Base-by-base conservation (phyloP, 2,888 invertebrate genomes). In the Morpho helenor region DNA sequence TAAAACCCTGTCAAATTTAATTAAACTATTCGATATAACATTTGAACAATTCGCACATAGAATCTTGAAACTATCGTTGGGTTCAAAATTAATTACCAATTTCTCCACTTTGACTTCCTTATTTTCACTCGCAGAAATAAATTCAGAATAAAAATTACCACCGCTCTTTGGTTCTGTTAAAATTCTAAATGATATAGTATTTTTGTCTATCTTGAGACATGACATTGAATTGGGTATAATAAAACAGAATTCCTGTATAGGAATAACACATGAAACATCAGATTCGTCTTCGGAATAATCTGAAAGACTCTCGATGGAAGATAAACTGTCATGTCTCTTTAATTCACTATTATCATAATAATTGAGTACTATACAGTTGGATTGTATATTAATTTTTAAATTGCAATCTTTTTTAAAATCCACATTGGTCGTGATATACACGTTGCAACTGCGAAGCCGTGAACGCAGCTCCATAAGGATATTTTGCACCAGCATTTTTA, bases 391-490 rank as follows among this genome's bases (percentile, higher is more conserved):
- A 47, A 91, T 82, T 76, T 88, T 90, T 57, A 91, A 72, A 69
- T 89, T 86, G 64, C 84, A 85, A 68, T 86, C 79, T 64, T 82
- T 86, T 46, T 74, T 82, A 56, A 88, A 79, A 74, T 84, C 81
- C 8, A 87, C 73, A 48, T 88, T 84, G 0, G 91, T 89, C 8
- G 87, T 89, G 46, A 93, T 87, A 72, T 91, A 92, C 61, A 93
- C 91, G 68, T 93, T 93, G 65, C 93, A 93, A 61, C 92, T 92
- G 57, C 92, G 85, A 66, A 94, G 69, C 23, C 92, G 80, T 7
- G 93, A 91, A 66, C 93, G 85, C 10, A 93, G 76, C 81, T 94
- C 94, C 69, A 93, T 87, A 66, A 93, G 84, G 70, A 93, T 80
- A 75, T 82, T 83, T 68, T 91, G 85, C 55, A 91, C 77, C 75